phyloP scores from a whole-genome alignment of 2,113 vertebrate genomes.

The Xyrauchen texanus region DNA sequence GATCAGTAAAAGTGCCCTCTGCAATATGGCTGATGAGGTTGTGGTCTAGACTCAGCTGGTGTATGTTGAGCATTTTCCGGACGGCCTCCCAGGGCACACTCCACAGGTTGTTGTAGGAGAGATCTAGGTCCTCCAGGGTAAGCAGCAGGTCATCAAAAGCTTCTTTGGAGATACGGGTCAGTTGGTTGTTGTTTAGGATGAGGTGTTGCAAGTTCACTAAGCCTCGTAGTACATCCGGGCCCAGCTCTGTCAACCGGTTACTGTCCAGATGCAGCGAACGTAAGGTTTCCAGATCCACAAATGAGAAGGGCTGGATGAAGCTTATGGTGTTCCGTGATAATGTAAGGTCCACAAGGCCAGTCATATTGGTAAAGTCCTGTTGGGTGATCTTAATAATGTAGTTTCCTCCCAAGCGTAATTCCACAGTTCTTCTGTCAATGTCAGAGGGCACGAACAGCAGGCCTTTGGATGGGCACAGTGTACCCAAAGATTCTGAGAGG shows the following conservation, averaged over 20 bases:
- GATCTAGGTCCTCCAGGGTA: constrained; percentile 88
- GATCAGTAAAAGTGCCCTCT: constrained; percentile 87
- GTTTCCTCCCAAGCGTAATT: constrained; percentile 91
- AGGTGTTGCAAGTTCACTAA: constrained; percentile 92
- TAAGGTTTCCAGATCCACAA: constrained; percentile 89
- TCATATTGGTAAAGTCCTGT: constrained; percentile 95
- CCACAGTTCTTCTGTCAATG: constrained; percentile 89
- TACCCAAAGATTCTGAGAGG: constrained; percentile 91
- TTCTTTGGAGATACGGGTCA: constrained; percentile 80
- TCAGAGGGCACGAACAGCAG: constrained; percentile 89
- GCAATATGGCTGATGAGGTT: constrained; percentile 90
- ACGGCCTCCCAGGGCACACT: constrained; percentile 87
- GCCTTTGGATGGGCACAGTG: constrained; percentile 91
- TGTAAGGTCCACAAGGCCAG: constrained; percentile 90
- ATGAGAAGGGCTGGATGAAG: constrained; percentile 91
- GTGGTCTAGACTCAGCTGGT: constrained; percentile 93
- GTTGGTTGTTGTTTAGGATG: constrained; percentile 94
- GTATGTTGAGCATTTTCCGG: constrained; percentile 88
- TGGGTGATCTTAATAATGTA: constrained; percentile 88
- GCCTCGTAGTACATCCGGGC: constrained; percentile 85
- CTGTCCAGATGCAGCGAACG: constrained; percentile 90
- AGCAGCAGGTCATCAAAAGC: constrained; percentile 87
- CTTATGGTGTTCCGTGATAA: constrained; percentile 92
- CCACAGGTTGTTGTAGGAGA: constrained; percentile 90
- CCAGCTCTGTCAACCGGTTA: constrained; percentile 85